Percentiles rank a stretch among this genome's conserved stretches.
Evolutionary conservation across 2,888 invertebrate species (phyloP).

Genomic region (Melolontha melolontha): DNA sequence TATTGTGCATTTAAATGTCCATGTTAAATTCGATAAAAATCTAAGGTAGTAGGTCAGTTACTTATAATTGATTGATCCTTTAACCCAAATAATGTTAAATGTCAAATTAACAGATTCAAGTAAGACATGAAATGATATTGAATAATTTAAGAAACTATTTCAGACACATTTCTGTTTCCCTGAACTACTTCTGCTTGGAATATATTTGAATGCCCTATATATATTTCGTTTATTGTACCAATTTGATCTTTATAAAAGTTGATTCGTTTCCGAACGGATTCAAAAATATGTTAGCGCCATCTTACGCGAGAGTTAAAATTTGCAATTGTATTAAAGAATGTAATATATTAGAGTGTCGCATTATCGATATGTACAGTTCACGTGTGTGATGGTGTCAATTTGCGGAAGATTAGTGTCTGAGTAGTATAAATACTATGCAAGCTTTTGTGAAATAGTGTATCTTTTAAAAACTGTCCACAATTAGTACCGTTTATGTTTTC

Average conservation of each 20-base stretch:
- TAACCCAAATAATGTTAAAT: too few relatives aligned
- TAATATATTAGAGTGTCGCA: constrained; percentile 7
- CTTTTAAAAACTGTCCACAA: constrained; percentile 33
- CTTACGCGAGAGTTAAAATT: constrained; percentile 4
- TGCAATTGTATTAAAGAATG: constrained; percentile 5
- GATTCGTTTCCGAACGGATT: constrained; percentile 2
- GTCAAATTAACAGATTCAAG: too few relatives aligned
- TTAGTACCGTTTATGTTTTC: constrained; percentile 36
- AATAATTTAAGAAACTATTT: not conserved
- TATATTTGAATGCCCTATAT: not conserved
- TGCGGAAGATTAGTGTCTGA: constrained; percentile 38
- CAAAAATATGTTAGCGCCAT: constrained; percentile 5
- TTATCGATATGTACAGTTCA: constrained; percentile 33
- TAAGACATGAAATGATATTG: not conserved
- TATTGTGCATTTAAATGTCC: not conserved
- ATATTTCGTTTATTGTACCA: too few relatives aligned
- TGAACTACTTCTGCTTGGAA: too few relatives aligned
- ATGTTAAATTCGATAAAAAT: too few relatives aligned
- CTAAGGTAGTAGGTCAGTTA: too few relatives aligned
- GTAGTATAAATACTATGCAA: constrained; percentile 43
- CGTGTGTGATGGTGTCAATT: constrained; percentile 37
- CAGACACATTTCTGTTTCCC: not conserved
- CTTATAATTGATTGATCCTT: too few relatives aligned
- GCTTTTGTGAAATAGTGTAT: constrained; percentile 43
- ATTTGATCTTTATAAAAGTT: too few relatives aligned